Conservation (phyloP, 35 echinoderm and acorn worm genomes). For the Heliocidaris erythrogramma region DNA sequence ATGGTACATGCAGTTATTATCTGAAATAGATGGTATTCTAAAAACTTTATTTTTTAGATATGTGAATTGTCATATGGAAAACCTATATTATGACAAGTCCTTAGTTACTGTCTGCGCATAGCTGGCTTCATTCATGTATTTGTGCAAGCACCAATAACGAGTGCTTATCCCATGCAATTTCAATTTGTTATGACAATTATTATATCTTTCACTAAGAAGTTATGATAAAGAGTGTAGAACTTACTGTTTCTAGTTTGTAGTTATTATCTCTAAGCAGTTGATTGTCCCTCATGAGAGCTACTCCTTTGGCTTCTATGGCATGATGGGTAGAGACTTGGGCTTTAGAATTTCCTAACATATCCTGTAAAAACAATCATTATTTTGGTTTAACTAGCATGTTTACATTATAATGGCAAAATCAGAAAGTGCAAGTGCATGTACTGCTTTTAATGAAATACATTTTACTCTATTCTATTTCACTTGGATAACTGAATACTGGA, state of each 20-base stretch:
- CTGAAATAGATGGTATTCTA: too few species aligned
- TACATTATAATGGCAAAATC: not conserved
- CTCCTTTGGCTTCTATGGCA: slow-evolving; percentile 71
- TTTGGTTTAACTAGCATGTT: not conserved
- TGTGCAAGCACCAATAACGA: too few species aligned
- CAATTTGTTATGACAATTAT: too few species aligned
- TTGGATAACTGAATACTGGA: too few species aligned
- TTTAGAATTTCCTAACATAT: slow-evolving; percentile 52
- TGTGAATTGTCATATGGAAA: not conserved
- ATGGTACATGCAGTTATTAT: not conserved
- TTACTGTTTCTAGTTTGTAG: slow-evolving; percentile 81
- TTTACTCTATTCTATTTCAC: too few species aligned
- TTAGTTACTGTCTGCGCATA: not conserved
- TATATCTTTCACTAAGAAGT: too few species aligned
- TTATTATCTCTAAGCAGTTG: slow-evolving; percentile 50
- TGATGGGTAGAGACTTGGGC: slow-evolving; percentile 58
- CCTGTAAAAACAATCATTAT: slow-evolving; percentile 28
- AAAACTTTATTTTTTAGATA: too few species aligned
- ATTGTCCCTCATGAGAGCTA: slow-evolving; percentile 72
- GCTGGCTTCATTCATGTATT: not conserved
- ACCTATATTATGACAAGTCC: not conserved
- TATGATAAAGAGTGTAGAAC: not conserved
- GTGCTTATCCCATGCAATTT: too few species aligned
- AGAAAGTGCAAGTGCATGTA: too few species aligned
- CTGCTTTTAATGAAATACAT: too few species aligned